phyloP scores from a whole-genome alignment of 2,797 vertebrate genomes.

The Hoplostethus atlanticus region DNA sequence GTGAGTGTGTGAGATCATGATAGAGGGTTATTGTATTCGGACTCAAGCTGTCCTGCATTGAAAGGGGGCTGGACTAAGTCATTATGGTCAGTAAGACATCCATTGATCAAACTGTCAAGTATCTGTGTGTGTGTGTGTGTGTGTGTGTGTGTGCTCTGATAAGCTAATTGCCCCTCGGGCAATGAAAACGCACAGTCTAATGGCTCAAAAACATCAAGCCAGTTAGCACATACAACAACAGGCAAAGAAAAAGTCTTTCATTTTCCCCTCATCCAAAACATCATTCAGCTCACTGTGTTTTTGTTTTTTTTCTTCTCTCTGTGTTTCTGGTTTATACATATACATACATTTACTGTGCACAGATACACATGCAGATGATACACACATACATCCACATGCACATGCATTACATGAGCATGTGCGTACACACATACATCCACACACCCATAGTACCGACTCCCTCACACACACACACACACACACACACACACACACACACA shows the following conservation, averaged over 20 bases:
- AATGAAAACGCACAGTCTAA: conserved; percentile 71
- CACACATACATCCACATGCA: neutral
- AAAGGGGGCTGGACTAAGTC: conserved; percentile 73
- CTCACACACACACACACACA: neutral
- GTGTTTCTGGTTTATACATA: neutral
- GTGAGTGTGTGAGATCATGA: conserved; percentile 53
- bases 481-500: conserved; percentile 23
- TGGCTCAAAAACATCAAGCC: conserved; percentile 74
- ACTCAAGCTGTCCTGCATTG: conserved; percentile 72
- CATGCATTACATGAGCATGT: no score
- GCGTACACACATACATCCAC: no score
- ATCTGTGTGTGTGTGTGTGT: conserved; percentile 49
- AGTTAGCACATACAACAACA: conserved; percentile 75
- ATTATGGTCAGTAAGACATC: conserved; percentile 77
- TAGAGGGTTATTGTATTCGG: conserved; percentile 74
- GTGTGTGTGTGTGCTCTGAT: conserved; percentile 56
- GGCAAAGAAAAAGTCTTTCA: conserved; percentile 59
- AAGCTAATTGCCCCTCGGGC: conserved; percentile 80
- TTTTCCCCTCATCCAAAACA: conserved; percentile 50
- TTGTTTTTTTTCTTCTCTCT: conserved; percentile 1
- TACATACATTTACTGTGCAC: neutral
- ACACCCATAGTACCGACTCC: no score
- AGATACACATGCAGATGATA: neutral
- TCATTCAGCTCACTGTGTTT: conserved; percentile 38
- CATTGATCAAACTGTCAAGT: conserved; percentile 84